These are phyloP conservation scores for Steatornis caripensis DNA, from an alignment of 2,113 vertebrate genomes.

Conservation along the genomic window DNA sequence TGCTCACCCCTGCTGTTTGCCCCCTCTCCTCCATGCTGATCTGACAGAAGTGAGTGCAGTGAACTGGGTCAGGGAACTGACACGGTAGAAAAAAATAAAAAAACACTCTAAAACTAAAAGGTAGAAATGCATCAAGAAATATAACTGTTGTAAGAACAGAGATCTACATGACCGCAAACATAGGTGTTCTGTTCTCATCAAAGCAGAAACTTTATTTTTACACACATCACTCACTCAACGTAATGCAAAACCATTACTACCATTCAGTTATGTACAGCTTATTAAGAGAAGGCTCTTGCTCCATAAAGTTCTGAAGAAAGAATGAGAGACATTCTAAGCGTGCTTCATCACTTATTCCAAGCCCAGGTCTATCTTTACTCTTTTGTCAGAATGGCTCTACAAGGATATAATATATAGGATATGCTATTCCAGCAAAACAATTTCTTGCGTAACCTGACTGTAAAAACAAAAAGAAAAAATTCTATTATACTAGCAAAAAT, in stretches of 20 bases:
- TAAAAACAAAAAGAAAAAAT: background rate
- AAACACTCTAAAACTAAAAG: background rate
- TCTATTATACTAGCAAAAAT: background rate
- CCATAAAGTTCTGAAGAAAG: background rate
- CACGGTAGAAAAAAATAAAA: background rate
- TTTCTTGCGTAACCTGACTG: background rate
- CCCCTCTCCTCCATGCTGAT: background rate
- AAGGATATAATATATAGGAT: background rate
- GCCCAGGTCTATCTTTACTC: background rate
- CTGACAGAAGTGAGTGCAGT: background rate
- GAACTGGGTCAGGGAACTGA: background rate
- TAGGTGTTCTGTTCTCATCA: background rate
- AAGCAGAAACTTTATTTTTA: background rate
- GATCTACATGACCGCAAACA: background rate
- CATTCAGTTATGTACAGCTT: background rate
- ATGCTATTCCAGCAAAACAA: background rate
- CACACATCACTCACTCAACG: background rate
- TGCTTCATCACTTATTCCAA: background rate
- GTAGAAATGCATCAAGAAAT: background rate
- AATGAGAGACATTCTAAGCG: background rate
- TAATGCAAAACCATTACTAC: background rate
- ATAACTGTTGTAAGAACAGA: background rate
- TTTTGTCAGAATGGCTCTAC: background rate
- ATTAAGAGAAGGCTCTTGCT: background rate
- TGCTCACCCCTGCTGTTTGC: background rate